phyloP scores from a whole-genome alignment of 2,888 invertebrate species.

The Ecdyonurus torrentis region DNA sequence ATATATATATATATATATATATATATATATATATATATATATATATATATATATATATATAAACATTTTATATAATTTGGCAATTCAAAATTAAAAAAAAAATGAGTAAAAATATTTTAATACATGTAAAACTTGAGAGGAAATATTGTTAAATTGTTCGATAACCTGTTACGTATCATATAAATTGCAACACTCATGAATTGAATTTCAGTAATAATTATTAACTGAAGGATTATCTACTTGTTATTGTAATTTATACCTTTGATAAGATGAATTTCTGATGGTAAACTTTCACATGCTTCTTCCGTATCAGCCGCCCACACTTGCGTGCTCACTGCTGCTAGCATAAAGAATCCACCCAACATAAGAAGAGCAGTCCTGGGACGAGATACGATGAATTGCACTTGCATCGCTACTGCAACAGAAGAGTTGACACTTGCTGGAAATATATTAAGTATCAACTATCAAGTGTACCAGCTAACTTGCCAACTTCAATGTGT shows the following conservation, averaged over 20 bases:
- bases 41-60: no score
- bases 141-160: neutral
- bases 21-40: no score
- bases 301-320: no score
- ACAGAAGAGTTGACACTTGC: no score
- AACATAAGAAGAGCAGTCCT: no score
- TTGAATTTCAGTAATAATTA: neutral
- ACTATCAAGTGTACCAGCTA: neutral
- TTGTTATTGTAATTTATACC: slow-evolving; percentile 29
- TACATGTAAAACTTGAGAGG: neutral
- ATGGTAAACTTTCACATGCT: slow-evolving; percentile 69
- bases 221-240: neutral
- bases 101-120: neutral
- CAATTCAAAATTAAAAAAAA: no score
- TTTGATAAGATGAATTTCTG: slow-evolving; percentile 76
- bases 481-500: neutral
- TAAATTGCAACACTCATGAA: neutral
- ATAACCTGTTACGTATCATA: neutral
- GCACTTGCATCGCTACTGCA: no score
- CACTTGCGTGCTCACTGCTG: no score
- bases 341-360: no score
- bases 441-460: neutral
- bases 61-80: no score
- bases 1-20: no score
- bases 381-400: no score